Conservation (phyloP, 2,797 vertebrate species). For the Chelmon rostratus region DNA sequence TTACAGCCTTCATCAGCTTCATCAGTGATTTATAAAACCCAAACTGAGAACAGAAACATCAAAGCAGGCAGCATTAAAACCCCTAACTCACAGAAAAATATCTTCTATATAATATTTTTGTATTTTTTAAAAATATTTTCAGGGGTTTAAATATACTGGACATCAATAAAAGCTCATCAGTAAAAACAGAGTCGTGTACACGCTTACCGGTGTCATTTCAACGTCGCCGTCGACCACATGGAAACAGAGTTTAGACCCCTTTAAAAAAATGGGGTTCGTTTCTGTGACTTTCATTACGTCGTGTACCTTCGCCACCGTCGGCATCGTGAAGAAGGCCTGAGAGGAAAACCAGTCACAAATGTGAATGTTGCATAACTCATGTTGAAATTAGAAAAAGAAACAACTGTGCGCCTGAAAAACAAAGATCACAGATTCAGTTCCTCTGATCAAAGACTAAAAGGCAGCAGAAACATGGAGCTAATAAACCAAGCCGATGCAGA, state of each 20-base stretch:
- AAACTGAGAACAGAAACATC: constrained; percentile 53
- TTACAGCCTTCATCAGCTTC: constrained; percentile 40
- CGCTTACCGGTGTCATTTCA: constrained; percentile 18
- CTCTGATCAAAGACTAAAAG: neutral
- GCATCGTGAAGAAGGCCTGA: constrained; percentile 56
- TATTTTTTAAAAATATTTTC: no score
- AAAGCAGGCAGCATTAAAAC: neutral
- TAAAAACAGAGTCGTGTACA: neutral
- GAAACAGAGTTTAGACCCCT: rapidly evolving
- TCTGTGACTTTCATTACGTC: rapidly evolving
- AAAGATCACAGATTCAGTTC: neutral
- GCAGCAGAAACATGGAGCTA: neutral
- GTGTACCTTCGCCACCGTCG: rapidly evolving
- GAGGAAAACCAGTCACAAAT: neutral
- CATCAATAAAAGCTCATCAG: neutral
- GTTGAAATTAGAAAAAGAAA: no score
- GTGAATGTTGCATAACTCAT: no score
- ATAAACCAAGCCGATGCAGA: neutral
- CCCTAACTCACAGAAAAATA: no score
- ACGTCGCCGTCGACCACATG: rapidly evolving
- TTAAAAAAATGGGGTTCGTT: rapidly evolving
- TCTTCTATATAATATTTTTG: no score
- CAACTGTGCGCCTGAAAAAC: no score
- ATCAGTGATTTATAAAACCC: constrained; percentile 60
- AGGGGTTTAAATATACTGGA: no score